Percentiles rank a stretch among this genome's conserved stretches.
phyloP scores from a whole-genome alignment of 2,888 invertebrate species.

The Aspidiotus rigidus region DNA sequence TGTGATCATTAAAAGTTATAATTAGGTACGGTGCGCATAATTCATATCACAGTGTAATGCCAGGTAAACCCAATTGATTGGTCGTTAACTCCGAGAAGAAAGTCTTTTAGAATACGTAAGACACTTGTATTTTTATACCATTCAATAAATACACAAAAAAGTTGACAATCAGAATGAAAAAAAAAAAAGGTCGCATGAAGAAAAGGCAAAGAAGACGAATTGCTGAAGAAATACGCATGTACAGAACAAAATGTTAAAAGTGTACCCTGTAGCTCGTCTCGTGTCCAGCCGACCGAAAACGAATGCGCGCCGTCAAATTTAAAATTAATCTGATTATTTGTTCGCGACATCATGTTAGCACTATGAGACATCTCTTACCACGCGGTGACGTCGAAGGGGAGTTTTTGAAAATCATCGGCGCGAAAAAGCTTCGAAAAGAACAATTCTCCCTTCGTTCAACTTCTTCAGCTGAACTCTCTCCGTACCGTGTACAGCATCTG shows the following conservation, averaged over 20 bases:
- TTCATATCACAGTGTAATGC: too few relatives aligned
- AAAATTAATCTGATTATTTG: slow-evolving; percentile 34
- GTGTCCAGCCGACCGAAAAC: slow-evolving; percentile 32
- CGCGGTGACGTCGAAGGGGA: slow-evolving; percentile 28
- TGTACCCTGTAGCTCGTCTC: slow-evolving; percentile 16
- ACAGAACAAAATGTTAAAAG: slow-evolving; percentile 10
- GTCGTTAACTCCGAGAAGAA: too few relatives aligned
- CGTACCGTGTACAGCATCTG: background rate
- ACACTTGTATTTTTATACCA: too few relatives aligned
- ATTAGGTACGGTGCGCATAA: too few relatives aligned
- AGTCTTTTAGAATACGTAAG: too few relatives aligned
- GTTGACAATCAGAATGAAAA: background rate
- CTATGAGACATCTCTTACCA: slow-evolving; percentile 28
- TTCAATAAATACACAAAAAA: too few relatives aligned
- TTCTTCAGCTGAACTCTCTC: slow-evolving; percentile 22
- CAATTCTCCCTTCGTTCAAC: slow-evolving; percentile 31
- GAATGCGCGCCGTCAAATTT: slow-evolving; percentile 33
- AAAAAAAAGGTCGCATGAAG: background rate
- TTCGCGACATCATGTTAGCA: slow-evolving; percentile 32
- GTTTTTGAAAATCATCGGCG: slow-evolving; percentile 31
- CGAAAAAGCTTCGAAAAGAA: slow-evolving; percentile 32
- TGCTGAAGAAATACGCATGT: slow-evolving; percentile 5
- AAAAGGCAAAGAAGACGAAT: background rate
- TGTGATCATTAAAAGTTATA: too few relatives aligned
- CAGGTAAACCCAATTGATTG: too few relatives aligned